These are phyloP conservation scores for Eonycteris spelaea DNA, from an alignment of 2,113 vertebrate genomes.

Conservation along the genomic window DNA sequence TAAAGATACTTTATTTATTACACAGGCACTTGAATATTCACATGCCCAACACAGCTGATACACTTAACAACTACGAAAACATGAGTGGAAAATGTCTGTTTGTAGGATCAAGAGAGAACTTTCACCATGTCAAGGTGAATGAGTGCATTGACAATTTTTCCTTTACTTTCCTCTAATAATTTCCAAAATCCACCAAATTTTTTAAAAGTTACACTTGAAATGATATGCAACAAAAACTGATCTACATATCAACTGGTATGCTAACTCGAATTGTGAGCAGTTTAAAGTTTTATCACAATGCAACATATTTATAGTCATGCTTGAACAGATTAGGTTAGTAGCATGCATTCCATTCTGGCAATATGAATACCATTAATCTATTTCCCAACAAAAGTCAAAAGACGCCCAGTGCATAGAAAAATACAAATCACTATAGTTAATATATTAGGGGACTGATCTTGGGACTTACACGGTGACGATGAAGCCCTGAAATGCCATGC, in stretches of 20 bases:
- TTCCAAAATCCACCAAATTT: slow-evolving; percentile 69
- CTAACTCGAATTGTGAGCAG: slow-evolving; percentile 67
- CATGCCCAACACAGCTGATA: slow-evolving; percentile 76
- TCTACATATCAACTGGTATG: slow-evolving; percentile 67
- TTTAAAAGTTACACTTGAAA: slow-evolving; percentile 67
- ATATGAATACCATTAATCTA: slow-evolving; percentile 75
- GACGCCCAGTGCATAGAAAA: slow-evolving; percentile 78
- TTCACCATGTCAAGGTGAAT: slow-evolving; percentile 58
- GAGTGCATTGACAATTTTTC: slow-evolving; percentile 72
- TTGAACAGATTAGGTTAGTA: slow-evolving; percentile 76
- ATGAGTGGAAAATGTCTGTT: slow-evolving; percentile 72
- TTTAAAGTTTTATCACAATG: slow-evolving; percentile 76
- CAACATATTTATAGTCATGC: slow-evolving; percentile 76
- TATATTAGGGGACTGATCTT: slow-evolving; percentile 62
- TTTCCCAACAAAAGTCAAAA: slow-evolving; percentile 76
- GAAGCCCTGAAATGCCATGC: slow-evolving; percentile 79
- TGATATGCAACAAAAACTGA: slow-evolving; percentile 58
- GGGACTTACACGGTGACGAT: slow-evolving; percentile 65
- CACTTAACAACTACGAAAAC: slow-evolving; percentile 75
- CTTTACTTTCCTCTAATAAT: slow-evolving; percentile 77
- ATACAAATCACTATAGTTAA: slow-evolving; percentile 71
- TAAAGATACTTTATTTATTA: slow-evolving; percentile 83
- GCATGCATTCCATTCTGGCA: slow-evolving; percentile 81
- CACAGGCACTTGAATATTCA: slow-evolving; percentile 74
- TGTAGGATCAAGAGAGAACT: slow-evolving; percentile 63